Conservation (phyloP, 2,888 invertebrate species). For the Glyphotaelius pellucidus region DNA sequence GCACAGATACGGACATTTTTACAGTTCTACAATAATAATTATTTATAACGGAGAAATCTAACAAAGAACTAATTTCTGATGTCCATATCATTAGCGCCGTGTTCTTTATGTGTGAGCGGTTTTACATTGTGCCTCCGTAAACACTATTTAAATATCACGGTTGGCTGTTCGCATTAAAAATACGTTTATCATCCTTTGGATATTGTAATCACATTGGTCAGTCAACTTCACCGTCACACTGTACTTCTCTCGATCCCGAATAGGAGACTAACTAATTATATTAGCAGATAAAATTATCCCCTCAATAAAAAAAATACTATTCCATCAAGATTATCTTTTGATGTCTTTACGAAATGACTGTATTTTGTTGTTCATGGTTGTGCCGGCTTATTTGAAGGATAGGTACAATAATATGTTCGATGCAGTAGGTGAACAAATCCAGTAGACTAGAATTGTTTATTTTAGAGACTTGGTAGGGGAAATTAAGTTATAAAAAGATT, state of each 20-base stretch:
- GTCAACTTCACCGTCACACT: constrained; percentile 58
- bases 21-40: not conserved
- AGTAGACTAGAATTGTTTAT: constrained; percentile 32
- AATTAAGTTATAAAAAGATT: constrained; percentile 40
- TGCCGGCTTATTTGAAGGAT: not conserved
- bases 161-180: constrained; percentile 55
- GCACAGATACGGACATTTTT: not conserved
- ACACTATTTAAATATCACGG: constrained; percentile 56
- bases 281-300: not conserved
- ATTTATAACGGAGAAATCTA: not conserved
- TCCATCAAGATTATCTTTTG: not conserved
- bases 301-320: not conserved
- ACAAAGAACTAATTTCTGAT: constrained; percentile 6
- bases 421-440: constrained; percentile 33
- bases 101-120: constrained; percentile 35
- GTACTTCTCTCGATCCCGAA: constrained; percentile 28
- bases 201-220: constrained; percentile 59
- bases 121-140: constrained; percentile 31
- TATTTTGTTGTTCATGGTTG: not conserved
- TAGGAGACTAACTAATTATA: not conserved
- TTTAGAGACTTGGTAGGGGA: constrained; percentile 35
- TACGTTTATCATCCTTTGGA: constrained; percentile 54
- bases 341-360: not conserved
- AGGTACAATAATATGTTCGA: not conserved
- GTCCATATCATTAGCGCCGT: constrained; percentile 36